Conservation (phyloP, 1,140 invertebrate species). For the Bombus superbus region DNA sequence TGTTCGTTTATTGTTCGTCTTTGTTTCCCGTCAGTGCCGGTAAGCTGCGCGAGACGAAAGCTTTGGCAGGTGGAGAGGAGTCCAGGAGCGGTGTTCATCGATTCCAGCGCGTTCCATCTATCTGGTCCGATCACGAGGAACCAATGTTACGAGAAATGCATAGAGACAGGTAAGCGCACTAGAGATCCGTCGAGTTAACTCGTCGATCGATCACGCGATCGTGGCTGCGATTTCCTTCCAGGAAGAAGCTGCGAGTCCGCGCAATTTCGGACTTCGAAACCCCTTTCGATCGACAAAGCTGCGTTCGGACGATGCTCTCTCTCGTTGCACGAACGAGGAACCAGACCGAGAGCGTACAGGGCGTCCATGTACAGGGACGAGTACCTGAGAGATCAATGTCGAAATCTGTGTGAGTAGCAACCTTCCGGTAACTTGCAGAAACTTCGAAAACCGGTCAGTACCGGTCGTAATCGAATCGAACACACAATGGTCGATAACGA, state of each 20-base stretch:
- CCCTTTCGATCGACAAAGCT: conserved; percentile 65
- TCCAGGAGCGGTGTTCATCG: conserved; percentile 73
- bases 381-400: conserved; percentile 81
- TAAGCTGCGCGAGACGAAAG: conserved; percentile 60
- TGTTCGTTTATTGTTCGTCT: no score
- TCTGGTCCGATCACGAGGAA: conserved; percentile 62
- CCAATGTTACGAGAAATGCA: conserved; percentile 75
- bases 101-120: conserved; percentile 58
- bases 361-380: conserved; percentile 78
- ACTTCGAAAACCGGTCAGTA: background rate
- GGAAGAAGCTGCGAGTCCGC: conserved; percentile 73
- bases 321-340: conserved; percentile 70
- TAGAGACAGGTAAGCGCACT: conserved; percentile 61
- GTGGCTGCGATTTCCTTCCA: conserved; percentile 26
- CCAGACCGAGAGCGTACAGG: conserved; percentile 75
- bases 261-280: conserved; percentile 72
- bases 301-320: conserved; percentile 71
- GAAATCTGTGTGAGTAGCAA: conserved; percentile 76
- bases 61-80: conserved; percentile 78
- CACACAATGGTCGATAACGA: no score
- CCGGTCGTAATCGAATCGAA: background rate
- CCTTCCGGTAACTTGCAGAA: no score
- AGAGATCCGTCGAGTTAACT: background rate
- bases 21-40: conserved; percentile 60
- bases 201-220: background rate